Percentiles rank a stretch among this genome's conserved stretches.
phyloP scores from a whole-genome alignment of 23 tunicate species.

The Clavelina lepadiformis region DNA sequence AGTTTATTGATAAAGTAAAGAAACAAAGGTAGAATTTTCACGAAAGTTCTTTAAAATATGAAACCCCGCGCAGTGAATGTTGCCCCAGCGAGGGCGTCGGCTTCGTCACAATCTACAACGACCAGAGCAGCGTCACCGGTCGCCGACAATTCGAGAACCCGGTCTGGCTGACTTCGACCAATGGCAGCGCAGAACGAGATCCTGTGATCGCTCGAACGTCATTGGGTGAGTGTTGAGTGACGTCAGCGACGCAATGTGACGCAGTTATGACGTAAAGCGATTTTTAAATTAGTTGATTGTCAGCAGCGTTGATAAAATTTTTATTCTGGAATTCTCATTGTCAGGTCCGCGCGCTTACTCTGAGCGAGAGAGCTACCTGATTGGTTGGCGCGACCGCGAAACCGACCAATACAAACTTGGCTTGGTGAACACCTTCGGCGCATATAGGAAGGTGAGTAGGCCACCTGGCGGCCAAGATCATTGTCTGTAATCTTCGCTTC shows the following conservation, averaged over 20 bases:
- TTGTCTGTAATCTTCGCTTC: too few species aligned
- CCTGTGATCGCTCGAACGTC: slow-evolving; percentile 62
- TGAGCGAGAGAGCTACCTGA: slow-evolving; percentile 36
- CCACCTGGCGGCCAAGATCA: too few species aligned
- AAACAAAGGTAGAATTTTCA: too few species aligned
- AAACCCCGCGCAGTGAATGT: too few species aligned
- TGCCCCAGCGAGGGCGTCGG: slow-evolving; percentile 67
- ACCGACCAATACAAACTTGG: slow-evolving; percentile 34
- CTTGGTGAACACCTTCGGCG: slow-evolving; percentile 49
- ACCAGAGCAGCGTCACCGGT: slow-evolving; percentile 31
- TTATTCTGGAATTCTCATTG: neutral
- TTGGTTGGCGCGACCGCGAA: slow-evolving; percentile 52
- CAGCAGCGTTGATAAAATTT: too few species aligned
- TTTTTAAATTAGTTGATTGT: too few species aligned
- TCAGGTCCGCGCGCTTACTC: neutral
- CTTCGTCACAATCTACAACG: slow-evolving; percentile 67
- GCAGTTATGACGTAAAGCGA: slow-evolving; percentile 4
- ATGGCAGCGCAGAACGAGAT: slow-evolving; percentile 62
- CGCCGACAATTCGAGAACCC: slow-evolving; percentile 36
- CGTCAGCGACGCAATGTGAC: neutral
- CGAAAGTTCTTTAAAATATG: too few species aligned
- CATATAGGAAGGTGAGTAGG: slow-evolving; percentile 30
- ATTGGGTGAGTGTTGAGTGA: slow-evolving; percentile 10
- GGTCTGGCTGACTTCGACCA: slow-evolving; percentile 49
- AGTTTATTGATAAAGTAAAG: too few species aligned